Base-by-base conservation (phyloP, 1,140 invertebrate genomes). In the Marisa cornuarietis region DNA sequence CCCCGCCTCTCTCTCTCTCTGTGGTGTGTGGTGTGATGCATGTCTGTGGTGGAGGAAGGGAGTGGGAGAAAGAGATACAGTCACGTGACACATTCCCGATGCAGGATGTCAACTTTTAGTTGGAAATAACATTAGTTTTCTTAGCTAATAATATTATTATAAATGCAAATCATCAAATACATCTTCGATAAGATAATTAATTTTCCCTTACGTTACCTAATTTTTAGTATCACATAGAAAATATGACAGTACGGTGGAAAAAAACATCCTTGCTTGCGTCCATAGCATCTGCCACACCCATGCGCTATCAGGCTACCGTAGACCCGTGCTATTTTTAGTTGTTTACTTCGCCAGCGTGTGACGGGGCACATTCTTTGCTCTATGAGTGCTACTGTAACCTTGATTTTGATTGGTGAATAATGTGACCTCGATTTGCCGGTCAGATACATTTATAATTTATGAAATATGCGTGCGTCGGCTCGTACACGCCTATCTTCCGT, bases 341-440 rank as follows among this genome's bases (percentile, higher is more conserved):
- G 76, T 77, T 77, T 77, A 77, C 76, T 77, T 77, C 76, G 76
- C 65, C 63, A 68, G 76, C 76, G 16, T 52, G 5, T 20, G 18
- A 65, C 51, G 58, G 76, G 76, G 76, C 76, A 77, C 76, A 77
- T 77, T 77, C 76, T 65, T 54, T n/a, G 63, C 61, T 61, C 73
- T 24, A 62, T 16, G 31, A 61, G 76, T n/a, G 75, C 13, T 20
- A 54, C 51, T 77, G 65, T 52, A 51, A 77, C 76, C 31, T 66
- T 63, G 76, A 26, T 54, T 63, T 65, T 63, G 42, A 77, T 77
- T 77, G 65, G 76, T 42, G 26, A 65, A 77, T 66, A 14, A n/a
- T 14, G 68, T 69, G 76, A 77, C 76, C 76, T 77, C 76, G 63
- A 77, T 77, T 54, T 10, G n/a, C 52, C 51, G 63, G 76, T 77